Evolutionary conservation across 2,113 vertebrate species (phyloP), one percentile per base, ranked within the genome.

Genomic region (Odobenus rosmarus): DNA sequence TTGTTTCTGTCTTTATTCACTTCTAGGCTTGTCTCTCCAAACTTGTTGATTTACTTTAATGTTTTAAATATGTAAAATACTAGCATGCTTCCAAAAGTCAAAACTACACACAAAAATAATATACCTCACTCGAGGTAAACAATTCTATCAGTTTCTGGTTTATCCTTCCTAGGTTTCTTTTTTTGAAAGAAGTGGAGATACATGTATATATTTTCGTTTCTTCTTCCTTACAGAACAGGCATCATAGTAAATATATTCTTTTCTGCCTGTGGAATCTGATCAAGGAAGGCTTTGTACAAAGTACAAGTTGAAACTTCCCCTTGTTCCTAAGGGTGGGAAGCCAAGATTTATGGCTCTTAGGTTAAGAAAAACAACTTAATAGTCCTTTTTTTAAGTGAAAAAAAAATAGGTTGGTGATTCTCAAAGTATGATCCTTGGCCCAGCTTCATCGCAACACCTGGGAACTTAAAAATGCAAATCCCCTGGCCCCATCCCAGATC

Each of bases 81-180:
- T 55, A 46, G 55, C n/a, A 55, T 62, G 23, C 18, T 74, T 64
- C 33, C 8, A 82, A 61, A 49, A 42, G 31, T 24, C 46, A 64
- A 36, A 88, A 36, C 62, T 77, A 57, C 19, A 28, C 4, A 42
- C 15, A 71, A 16, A 8, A 55, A 31, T 15, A 55, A 46, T 31
- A 64, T 64, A 33, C 31, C 28, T 11, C 9, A 53, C 8, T 69
- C 23, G 4, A 71, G 11, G 5, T 61, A 59, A 76, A 24, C 10
- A 77, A 31, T 87, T 87, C 21, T 79, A 42, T 90, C 61, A 53
- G 59, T n/a, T 96, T 96, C 19, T 96, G 49, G 5, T 33, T 64
- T 87, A 11, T 59, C 31, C 71, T 64, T 87, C 36, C 0, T 90
- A 55, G 64, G 28, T 90, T 94, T 64, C 21, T 39, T 80, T 72